Conservation (phyloP, 35 echinoderm and acorn worm genomes). For the Patiria miniata region DNA sequence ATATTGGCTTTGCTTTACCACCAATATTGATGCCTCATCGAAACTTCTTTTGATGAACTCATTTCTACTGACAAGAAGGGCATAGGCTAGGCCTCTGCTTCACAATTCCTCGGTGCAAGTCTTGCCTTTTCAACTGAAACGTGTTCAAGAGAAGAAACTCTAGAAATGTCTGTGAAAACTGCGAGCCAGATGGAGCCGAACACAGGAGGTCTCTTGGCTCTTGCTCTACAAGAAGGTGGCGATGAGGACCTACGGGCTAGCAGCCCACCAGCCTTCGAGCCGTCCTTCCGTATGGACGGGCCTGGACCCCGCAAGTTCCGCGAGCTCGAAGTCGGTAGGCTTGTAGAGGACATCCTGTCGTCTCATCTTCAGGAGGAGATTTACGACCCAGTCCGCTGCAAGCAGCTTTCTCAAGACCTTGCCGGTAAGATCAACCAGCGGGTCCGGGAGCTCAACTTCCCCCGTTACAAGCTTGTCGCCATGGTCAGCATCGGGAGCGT, state of each 20-base stretch:
- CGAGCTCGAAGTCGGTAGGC: conserved; percentile 37
- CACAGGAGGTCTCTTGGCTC: neutral
- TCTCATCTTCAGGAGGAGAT: conserved; percentile 24
- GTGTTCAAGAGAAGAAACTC: too few species aligned
- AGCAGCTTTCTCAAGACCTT: conserved; percentile 61
- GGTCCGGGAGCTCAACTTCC: conserved; percentile 54
- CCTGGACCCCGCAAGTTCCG: conserved; percentile 39
- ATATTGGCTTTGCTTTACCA: too few species aligned
- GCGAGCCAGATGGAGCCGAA: neutral
- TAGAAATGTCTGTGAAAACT: too few species aligned
- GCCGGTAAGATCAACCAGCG: conserved; percentile 61
- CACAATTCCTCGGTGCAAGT: too few species aligned
- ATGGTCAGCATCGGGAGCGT: conserved; percentile 79
- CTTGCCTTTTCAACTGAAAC: too few species aligned
- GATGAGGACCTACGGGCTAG: neutral
- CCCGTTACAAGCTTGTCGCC: conserved; percentile 81
- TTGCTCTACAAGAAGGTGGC: neutral
- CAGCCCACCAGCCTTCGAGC: conserved; percentile 62
- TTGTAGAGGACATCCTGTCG: conserved; percentile 43
- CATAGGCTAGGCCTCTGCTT: too few species aligned
- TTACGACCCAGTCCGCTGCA: conserved; percentile 70
- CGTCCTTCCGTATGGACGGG: conserved; percentile 75
- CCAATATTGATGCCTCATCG: too few species aligned
- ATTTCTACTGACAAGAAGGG: too few species aligned
- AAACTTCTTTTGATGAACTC: too few species aligned